A percentile compares a stretch with the other conserved stretches of the same genome.
Evolutionary conservation across 2,113 vertebrate species (phyloP).

Genomic region (Gnathochromis pfefferi): DNA sequence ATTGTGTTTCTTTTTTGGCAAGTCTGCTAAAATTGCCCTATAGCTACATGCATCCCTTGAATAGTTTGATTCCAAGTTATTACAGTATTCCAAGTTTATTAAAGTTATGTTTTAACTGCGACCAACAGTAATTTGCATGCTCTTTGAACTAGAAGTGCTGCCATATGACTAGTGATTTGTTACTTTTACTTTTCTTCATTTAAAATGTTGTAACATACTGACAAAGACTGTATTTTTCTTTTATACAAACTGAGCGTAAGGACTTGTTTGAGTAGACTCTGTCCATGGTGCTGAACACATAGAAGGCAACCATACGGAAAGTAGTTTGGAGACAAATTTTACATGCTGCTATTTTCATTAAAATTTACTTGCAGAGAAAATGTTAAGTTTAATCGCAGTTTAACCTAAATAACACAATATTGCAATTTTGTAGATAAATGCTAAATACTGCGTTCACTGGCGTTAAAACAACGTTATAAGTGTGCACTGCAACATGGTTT

Average conservation of each 20-base stretch:
- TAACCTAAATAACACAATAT: background rate
- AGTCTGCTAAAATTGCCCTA: fast-evolving
- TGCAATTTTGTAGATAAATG: background rate
- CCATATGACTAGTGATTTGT: background rate
- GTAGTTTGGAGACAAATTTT: background rate
- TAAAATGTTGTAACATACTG: background rate
- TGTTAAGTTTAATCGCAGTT: background rate
- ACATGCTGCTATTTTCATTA: background rate
- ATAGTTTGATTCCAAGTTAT: background rate
- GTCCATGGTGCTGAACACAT: background rate
- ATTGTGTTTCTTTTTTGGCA: background rate
- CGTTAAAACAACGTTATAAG: background rate
- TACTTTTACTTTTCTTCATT: background rate
- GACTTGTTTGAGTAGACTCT: background rate
- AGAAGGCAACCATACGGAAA: fast-evolving
- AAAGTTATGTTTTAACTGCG: background rate
- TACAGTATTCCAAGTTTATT: background rate
- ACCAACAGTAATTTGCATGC: background rate
- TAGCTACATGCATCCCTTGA: background rate
- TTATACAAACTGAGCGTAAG: background rate
- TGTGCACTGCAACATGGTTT: fast-evolving
- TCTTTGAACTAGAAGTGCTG: background rate
- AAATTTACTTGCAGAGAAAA: fast-evolving
- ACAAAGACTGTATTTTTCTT: background rate
- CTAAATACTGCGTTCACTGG: background rate